These are phyloP conservation scores for Conopomorpha cramerella DNA, from an alignment of 1,140 invertebrate species.

Conservation along the genomic window DNA sequence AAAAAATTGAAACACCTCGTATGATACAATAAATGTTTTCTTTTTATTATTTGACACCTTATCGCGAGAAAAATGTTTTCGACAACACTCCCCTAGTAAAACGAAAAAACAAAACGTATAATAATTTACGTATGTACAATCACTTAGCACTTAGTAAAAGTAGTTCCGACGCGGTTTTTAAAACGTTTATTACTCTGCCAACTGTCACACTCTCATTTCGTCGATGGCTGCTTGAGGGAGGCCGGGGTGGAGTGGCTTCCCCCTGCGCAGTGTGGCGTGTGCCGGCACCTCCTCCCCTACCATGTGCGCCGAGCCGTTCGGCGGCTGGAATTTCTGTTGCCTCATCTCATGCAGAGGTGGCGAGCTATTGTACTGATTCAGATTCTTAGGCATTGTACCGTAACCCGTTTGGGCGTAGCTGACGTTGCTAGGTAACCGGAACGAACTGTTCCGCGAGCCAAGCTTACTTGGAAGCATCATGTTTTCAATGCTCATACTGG, in stretches of 20 bases:
- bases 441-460: constrained; percentile 43
- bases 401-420: constrained; percentile 44
- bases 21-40: no score
- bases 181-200: no score
- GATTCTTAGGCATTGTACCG: constrained; percentile 54
- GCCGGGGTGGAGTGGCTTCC: constrained; percentile 31
- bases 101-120: no score
- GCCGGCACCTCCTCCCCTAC: constrained; percentile 17
- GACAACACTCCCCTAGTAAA: no score
- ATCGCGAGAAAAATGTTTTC: no score
- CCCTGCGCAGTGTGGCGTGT: constrained; percentile 47
- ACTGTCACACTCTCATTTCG: constrained; percentile 84
- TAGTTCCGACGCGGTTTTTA: no score
- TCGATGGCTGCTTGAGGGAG: constrained; percentile 77
- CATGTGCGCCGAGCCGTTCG: constrained; percentile 22
- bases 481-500: constrained; percentile 49
- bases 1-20: no score
- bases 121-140: no score
- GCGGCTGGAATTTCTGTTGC: constrained; percentile 36
- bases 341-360: constrained; percentile 48
- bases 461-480: constrained; percentile 55
- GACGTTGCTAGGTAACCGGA: constrained; percentile 33
- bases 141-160: no score
- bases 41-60: no score
- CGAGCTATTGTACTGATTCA: constrained; percentile 47